Evolutionary conservation across 2,797 vertebrate genomes (phyloP), one percentile per base, ranked within the genome.

Genomic region (Lerista edwardsae): DNA sequence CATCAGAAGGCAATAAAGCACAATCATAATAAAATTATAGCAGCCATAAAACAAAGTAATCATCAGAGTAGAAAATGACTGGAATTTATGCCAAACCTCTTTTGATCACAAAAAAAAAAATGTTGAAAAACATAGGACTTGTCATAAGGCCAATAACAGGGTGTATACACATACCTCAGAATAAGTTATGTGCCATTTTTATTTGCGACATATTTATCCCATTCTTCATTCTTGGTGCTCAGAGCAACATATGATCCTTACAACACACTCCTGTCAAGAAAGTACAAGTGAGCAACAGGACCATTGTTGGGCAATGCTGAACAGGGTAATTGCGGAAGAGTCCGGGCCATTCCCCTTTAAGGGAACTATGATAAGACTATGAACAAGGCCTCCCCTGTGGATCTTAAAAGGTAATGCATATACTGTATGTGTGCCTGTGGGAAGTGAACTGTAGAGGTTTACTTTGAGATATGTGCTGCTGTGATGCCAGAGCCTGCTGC

Each of bases 1-100:
- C n/a, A 76, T 44, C 55, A 47, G 79, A 81, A 76, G 39, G 79
- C 39, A 81, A 74, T 86, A 61, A 75, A 85, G 55, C 39, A 47
- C 17, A 55, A 74, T 55, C 31, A 79, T 73, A 74, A 79, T 81
- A 81, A 86, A 81, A 81, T 76, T 47, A 71, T 36, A 62, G 64
- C 73, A 81, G 57, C 19, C 73, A 76, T 81, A 86, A 81, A 85
- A 76, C 36, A 85, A 81, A 75, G 23, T 34, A 61, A 67, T 5
- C 61, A 85, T 12, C 25, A 55, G 29, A 27, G 19, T 65, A 69
- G 75, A 75, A 81, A 86, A 81, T 39, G n/a, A 47, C 23, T 69
- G 64, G 64, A 81, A 6, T n/a, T 55, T 44, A 36, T 62, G 72
- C 51, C 39, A 81, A 67, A 15, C 9, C 6, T 69, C 6, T 47